phyloP scores from a whole-genome alignment of 2,888 invertebrate genomes.

The Tridacna crocea region DNA sequence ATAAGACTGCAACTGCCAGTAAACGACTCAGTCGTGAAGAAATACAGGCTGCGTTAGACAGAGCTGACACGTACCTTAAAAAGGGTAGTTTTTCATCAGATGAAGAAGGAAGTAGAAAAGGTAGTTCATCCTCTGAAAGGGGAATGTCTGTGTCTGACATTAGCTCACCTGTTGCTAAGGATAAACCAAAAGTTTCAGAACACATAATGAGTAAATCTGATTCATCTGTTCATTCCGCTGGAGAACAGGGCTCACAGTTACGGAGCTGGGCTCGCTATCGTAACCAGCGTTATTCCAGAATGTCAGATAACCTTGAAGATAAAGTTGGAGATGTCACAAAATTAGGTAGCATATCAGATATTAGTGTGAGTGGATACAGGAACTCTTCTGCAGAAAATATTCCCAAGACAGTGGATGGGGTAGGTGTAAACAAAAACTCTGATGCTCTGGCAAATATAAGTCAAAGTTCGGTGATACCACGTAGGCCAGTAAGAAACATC shows the following conservation, averaged over 20 bases:
- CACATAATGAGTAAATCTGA: constrained; percentile 60
- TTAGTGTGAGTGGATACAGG: constrained; percentile 62
- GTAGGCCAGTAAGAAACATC: constrained; percentile 23
- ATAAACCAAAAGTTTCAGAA: constrained; percentile 30
- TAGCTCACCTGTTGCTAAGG: constrained; percentile 6
- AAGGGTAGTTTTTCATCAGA: constrained; percentile 55
- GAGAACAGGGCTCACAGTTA: constrained; percentile 30
- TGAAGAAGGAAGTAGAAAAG: constrained; percentile 50
- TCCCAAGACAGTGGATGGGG: constrained; percentile 37
- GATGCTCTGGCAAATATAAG: constrained; percentile 49
- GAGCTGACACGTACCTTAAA: constrained; percentile 75
- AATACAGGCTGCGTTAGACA: constrained; percentile 74
- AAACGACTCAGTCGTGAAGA: constrained; percentile 76
- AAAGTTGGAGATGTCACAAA: constrained; percentile 64
- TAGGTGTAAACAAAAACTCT: constrained; percentile 11
- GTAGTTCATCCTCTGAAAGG: constrained; percentile 42
- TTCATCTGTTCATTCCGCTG: constrained; percentile 37
- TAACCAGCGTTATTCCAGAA: constrained; percentile 55
- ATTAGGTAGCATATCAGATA: constrained; percentile 62
- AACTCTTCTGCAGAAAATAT: constrained; percentile 57
- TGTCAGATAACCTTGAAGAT: constrained; percentile 60
- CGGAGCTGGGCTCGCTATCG: constrained; percentile 63
- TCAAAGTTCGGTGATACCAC: constrained; percentile 45
- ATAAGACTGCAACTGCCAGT: constrained; percentile 43
- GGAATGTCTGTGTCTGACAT: constrained; percentile 54